Base-by-base conservation (phyloP, 1,140 invertebrate species). In the Vanessa atalanta region DNA sequence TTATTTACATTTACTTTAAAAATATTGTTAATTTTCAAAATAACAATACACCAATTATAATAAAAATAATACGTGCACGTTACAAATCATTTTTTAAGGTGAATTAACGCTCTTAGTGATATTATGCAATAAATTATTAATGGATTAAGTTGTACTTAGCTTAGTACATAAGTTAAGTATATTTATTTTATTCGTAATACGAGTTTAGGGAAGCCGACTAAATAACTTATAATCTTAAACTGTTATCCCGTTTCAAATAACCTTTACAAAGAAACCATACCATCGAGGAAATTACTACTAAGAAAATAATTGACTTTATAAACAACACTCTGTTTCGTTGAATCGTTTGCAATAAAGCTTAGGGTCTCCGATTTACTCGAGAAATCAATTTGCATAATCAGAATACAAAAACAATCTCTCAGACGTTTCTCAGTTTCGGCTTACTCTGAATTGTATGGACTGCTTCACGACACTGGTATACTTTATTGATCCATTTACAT, bases 371-470 rank as follows among this genome's bases (percentile, higher is more conserved):
- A 66, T 66, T 43, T 66, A 55, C 70, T 64, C 37, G 23, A 43
- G 51, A 68, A 68, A 73, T 66, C 72, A 73, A 73, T 73, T 73
- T 73, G 72, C 72, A 73, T 73, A 73, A 73, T 67, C 65, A 26
- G 65, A 66, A 55, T 65, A 57, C 67, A 53, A 72, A 50, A 72
- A 72, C 65, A 72, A 72, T 72, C 65, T 66, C 51, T 50, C 66
- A 57, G 20, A 60, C 57, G 57, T 20, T 57, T 15, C 16, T 14
- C 57, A 6, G 15, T 31, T 37, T 13, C 12, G 12, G 57, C 13
- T 61, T 61, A 57, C 20, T 31, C 15, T 61, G 26, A 61, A 61
- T 61, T 37, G 14, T 60, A 26, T 4, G 57, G 31, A 37, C 11
- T 37, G 57, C 8, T 61, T 14, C 14, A 61, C 31, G 26, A 61